Percentiles rank a stretch among this genome's conserved stretches.
These are phyloP conservation scores for Oreamnos americanus DNA, from an alignment of 2,113 vertebrate genomes.

Conservation along the genomic window DNA sequence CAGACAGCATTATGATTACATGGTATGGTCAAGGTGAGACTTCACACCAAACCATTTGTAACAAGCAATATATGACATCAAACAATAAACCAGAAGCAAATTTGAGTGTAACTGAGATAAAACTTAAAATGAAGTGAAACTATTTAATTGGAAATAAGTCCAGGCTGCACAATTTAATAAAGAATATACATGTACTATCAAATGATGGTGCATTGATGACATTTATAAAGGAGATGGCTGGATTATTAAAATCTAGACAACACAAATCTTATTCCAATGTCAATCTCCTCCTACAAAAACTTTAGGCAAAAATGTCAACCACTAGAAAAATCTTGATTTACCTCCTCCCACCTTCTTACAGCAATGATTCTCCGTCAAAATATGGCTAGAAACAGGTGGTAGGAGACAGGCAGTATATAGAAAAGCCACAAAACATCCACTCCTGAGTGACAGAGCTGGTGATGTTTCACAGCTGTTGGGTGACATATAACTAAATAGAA, in stretches of 20 bases:
- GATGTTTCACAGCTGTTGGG: neutral
- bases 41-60: neutral
- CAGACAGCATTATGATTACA: neutral
- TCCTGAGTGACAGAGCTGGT: neutral
- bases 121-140: neutral
- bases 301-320: neutral
- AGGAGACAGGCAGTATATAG: neutral
- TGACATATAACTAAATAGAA: neutral
- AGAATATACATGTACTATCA: neutral
- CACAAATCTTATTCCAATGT: neutral
- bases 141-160: slow-evolving; percentile 31
- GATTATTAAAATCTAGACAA: neutral
- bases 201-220: neutral
- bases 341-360: neutral
- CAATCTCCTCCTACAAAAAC: neutral
- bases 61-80: neutral
- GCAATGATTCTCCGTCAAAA: neutral
- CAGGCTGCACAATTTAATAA: neutral
- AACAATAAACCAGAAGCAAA: neutral
- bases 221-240: neutral
- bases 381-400: neutral
- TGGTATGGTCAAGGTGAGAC: neutral
- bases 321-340: neutral
- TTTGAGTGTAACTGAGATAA: neutral
- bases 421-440: neutral